Evolutionary conservation across 2,113 vertebrate species (phyloP), one percentile per base, ranked within the genome.

Genomic region (Entelurus aequoreus): DNA sequence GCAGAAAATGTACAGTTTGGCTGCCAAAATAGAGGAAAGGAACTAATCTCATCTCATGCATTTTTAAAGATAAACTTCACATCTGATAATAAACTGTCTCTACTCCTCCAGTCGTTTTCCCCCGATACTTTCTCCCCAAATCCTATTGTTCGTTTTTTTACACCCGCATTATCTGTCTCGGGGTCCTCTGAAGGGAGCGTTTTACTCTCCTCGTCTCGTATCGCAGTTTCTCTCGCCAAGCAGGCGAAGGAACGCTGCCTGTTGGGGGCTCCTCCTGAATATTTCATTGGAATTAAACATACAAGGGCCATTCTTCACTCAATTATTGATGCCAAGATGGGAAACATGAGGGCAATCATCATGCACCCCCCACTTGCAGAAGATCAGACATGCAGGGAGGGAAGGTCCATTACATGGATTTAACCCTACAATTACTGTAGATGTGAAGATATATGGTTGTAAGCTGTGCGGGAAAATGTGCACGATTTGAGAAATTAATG

Each of bases 261-360:
- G 42, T 36, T 69, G 66, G 71, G 76, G 69, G 68, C 65, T 80
- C 66, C 67, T 84, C 62, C 51, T 87, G 54, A 78, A 87, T 85
- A 84, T 80, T 85, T 85, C 54, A 87, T 83, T 78, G 14, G 5
- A 81, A 87, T 84, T 73, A 85, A 87, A 84, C 84, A 84, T 78
- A 87, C 77, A 79, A 82, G 60, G 65, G 60, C 48, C 60, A 63
- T 71, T 77, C 70, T 63, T 48, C 9, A 21, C 54, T 84, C 16
- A 85, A 86, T 85, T 79, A 87, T 85, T 87, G 28, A 87, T 74
- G 68, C 4, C 21, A 57, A 57, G 14, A 54, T 68, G 64, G 61
- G 62, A 75, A 64, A 75, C 69, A 75, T 71, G 68, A 69, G 69
- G 53, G 67, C 56, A 67, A n/a, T 60, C 66, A 65, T 70, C 53